These are phyloP conservation scores for Heteronetta atricapilla DNA, from an alignment of 2,113 vertebrate genomes.

Conservation along the genomic window DNA sequence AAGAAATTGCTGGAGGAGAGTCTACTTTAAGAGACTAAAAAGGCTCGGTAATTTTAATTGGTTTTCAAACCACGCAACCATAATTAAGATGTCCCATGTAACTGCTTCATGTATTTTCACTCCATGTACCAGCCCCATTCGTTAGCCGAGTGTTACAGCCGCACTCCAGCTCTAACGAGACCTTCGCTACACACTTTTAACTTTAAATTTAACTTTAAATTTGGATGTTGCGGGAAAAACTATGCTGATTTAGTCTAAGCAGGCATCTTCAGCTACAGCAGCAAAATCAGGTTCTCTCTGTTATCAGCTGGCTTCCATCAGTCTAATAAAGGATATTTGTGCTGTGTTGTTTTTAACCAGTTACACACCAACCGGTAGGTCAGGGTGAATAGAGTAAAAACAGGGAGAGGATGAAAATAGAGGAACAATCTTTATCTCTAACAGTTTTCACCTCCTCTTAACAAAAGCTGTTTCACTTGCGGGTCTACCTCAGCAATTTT, in stretches of 20 bases:
- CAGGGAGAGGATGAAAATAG: not conserved
- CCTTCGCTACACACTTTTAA: not conserved
- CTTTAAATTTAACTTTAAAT: not conserved
- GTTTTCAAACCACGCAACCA: fast-evolving
- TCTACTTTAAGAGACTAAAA: not conserved
- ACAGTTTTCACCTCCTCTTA: not conserved
- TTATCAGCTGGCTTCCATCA: not conserved
- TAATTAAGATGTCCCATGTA: not conserved
- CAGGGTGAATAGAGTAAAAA: not conserved
- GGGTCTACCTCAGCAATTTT: not conserved
- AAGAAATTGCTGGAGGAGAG: not conserved
- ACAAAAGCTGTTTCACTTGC: not conserved
- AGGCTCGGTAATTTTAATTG: not conserved
- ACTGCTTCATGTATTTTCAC: not conserved
- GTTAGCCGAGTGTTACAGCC: not conserved
- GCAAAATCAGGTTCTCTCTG: not conserved
- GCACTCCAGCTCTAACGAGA: not conserved
- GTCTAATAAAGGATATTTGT: not conserved
- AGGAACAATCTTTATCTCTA: not conserved
- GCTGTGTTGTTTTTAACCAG: not conserved
- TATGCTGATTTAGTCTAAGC: not conserved
- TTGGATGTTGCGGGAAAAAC: not conserved
- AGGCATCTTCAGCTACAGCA: not conserved
- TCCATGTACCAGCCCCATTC: not conserved
- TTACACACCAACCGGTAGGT: not conserved